Conservation (phyloP, 2,888 invertebrate species). For the Lasioglossum figueresi region DNA sequence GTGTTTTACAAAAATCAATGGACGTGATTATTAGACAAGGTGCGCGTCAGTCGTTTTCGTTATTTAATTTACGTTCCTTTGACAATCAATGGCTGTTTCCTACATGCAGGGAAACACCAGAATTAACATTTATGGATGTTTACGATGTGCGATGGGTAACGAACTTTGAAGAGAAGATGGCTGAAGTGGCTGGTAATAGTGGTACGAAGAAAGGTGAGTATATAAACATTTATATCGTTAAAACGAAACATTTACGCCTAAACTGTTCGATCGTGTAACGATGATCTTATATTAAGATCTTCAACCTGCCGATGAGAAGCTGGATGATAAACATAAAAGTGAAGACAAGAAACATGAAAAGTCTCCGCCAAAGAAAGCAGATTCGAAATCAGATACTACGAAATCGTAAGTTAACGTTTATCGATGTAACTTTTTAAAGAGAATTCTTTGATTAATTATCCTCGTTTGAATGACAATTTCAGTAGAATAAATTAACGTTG, state of each 20-base stretch:
- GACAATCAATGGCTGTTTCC: conserved; percentile 75
- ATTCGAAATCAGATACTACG: conserved; percentile 70
- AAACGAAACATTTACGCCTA: not conserved
- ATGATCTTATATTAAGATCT: conserved; percentile 66
- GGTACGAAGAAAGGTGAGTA: conserved; percentile 81
- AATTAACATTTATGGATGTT: conserved; percentile 83
- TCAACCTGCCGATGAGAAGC: conserved; percentile 67
- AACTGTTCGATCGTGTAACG: conserved; percentile 37
- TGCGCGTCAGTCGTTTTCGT: conserved; percentile 31
- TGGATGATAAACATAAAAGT: conserved; percentile 73
- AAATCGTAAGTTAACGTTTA: conserved; percentile 75
- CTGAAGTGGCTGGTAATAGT: conserved; percentile 74
- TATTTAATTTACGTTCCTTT: conserved; percentile 43
- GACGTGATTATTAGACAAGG: conserved; percentile 28
- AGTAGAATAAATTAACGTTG: not conserved
- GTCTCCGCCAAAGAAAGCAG: conserved; percentile 72
- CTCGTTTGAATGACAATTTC: conserved; percentile 5
- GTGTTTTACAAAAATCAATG: conserved; percentile 28
- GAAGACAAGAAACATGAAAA: conserved; percentile 77
- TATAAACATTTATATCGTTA: conserved; percentile 33
- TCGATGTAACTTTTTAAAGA: not conserved
- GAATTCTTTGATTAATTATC: not conserved
- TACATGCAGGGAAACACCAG: conserved; percentile 83
- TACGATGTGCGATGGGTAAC: conserved; percentile 83
- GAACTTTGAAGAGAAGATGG: conserved; percentile 82